Conservation (phyloP, 2,797 vertebrate genomes). For the Oryzias dopingdopingensis region DNA sequence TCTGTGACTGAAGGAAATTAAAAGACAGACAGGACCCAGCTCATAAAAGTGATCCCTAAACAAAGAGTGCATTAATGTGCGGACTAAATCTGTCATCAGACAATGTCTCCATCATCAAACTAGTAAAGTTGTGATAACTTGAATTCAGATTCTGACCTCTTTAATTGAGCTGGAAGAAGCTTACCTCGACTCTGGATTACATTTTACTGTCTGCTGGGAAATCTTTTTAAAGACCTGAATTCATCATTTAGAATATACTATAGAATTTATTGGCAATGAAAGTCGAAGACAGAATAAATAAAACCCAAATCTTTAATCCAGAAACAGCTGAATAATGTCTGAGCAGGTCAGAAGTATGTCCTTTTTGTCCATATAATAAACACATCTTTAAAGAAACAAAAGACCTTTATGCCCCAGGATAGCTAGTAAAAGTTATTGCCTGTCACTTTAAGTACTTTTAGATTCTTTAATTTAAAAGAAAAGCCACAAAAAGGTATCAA, state of each 20-base stretch:
- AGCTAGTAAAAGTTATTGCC: constrained; percentile 28
- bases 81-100: constrained; percentile 41
- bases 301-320: constrained; percentile 52
- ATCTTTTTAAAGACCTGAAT: constrained; percentile 55
- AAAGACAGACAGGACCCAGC: background rate
- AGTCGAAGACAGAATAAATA: constrained; percentile 45
- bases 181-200: constrained; percentile 44
- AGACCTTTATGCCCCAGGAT: constrained; percentile 34
- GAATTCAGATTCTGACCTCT: constrained; percentile 63
- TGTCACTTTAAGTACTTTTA: constrained; percentile 30
- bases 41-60: constrained; percentile 2
- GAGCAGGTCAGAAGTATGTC: constrained; percentile 35
- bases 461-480: constrained; percentile 37
- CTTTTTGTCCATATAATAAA: constrained; percentile 25
- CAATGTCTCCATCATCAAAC: constrained; percentile 58
- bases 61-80: constrained; percentile 16
- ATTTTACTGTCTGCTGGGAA: constrained; percentile 60
- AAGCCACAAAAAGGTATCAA: constrained; percentile 24
- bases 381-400: constrained; percentile 43
- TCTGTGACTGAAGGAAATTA: constrained; percentile 22
- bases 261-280: constrained; percentile 43
- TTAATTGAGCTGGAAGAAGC: constrained; percentile 58
- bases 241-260: constrained; percentile 59
- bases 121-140: constrained; percentile 62
- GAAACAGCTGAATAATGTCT: constrained; percentile 45